These are phyloP conservation scores for Sarcophaga variegata DNA, from an alignment of 2,888 invertebrate species.

Conservation along the genomic window DNA sequence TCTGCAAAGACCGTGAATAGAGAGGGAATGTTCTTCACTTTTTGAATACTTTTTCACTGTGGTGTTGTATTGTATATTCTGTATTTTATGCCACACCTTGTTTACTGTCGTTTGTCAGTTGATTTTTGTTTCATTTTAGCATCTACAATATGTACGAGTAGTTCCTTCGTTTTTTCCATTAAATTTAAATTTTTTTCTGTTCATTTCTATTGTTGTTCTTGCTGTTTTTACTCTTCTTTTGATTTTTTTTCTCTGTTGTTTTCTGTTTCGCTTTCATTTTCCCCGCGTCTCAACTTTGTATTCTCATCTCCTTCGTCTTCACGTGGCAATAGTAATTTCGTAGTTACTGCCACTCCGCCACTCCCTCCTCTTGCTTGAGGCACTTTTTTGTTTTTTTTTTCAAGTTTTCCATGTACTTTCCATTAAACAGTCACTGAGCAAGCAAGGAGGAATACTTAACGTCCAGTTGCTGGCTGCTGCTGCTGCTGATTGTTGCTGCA, in stretches of 20 bases:
- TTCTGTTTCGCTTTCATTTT: background rate
- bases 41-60: no score
- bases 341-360: background rate
- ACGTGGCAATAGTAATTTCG: background rate
- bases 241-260: background rate
- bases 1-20: no score
- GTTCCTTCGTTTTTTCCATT: background rate
- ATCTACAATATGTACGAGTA: no score
- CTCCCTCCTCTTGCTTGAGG: background rate
- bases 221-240: background rate
- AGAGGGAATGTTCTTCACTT: no score
- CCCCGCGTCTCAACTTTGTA: background rate
- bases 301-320: background rate
- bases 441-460: background rate
- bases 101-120: no score
- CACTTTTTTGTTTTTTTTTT: background rate
- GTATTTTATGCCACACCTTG: no score
- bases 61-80: no score
- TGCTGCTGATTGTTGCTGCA: background rate
- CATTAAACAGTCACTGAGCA: background rate
- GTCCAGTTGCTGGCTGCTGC: background rate
- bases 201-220: background rate
- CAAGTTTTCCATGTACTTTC: background rate
- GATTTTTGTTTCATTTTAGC: no score
- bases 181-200: background rate